Base-by-base conservation (phyloP, 1,140 invertebrate species). In the Metaphire vulgaris region DNA sequence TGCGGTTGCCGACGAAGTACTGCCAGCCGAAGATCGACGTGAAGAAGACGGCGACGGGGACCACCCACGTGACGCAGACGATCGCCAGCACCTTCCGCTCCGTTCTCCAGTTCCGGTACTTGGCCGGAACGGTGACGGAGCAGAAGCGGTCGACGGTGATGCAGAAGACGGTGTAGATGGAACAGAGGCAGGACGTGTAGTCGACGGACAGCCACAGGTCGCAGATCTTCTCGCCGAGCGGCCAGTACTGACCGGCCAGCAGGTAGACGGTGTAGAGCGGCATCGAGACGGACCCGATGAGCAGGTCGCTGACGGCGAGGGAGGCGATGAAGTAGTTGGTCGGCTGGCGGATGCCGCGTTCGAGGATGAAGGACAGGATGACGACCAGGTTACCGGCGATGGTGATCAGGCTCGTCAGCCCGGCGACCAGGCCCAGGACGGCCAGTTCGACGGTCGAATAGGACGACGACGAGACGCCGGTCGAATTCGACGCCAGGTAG, bases 141-240 rank as follows among this genome's bases (percentile, higher is more conserved):
- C n/a, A n/a, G n/a, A n/a, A n/a, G n/a, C n/a, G n/a, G n/a, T n/a
- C n/a, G n/a, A n/a, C n/a, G n/a, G n/a, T n/a, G n/a, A n/a, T n/a
- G n/a, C n/a, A n/a, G n/a, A n/a, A n/a, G n/a, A n/a, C n/a, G n/a
- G n/a, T 99, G 86, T 99, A 99, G 85, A 99, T 98, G 1, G 97
- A 99, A 2, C 98, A 96, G 29, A 99, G 88, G 84, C 98, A 99
- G 0, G 99, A 96, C 2, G 97, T 99, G 87, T 99, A 99, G 87
- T 99, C 98, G 26, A 99, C 93, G 0, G 97, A 97, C 0, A 99
- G 89, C 98, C 98, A 99, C 34, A 99, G 88, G 86, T 99, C 97
- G 86, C 98, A 99, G 0, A 99, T 88, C 75, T 99, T 90, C 15
- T 94, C 92, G 28, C 97, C 97, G 69, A 99, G 89, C 83, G 97